A percentile compares a stretch with the other conserved stretches of the same genome.
phyloP scores from a whole-genome alignment of 1,140 invertebrate genomes.

The honey bee (Apis mellifera) region Amel_HAv3.1 CM009940.2:8338001-8338500 shows the following conservation, averaged over 20 bases:
- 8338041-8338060: slow-evolving; percentile 61
- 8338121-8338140: too few relatives aligned
- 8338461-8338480: slow-evolving; percentile 39
- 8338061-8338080: slow-evolving; percentile 44
- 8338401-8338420: slow-evolving; percentile 42
- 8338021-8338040: slow-evolving; percentile 61
- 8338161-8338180: too few relatives aligned
- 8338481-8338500: slow-evolving; percentile 29
- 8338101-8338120: too few relatives aligned
- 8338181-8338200: too few relatives aligned
- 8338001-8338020: slow-evolving; percentile 66
- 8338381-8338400: slow-evolving; percentile 29
- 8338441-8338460: slow-evolving; percentile 36
- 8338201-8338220: slow-evolving; percentile 3
- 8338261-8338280: slow-evolving; percentile 64
- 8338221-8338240: slow-evolving; percentile 65
- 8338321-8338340: slow-evolving; percentile 71
- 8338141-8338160: too few relatives aligned
- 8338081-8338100: too few relatives aligned
- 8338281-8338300: slow-evolving; percentile 67
- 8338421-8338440: slow-evolving; percentile 20
- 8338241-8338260: slow-evolving; percentile 59
- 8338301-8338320: slow-evolving; percentile 73
- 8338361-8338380: slow-evolving; percentile 43
- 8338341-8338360: slow-evolving; percentile 56